These are phyloP conservation scores for Drosophila silvestris DNA, from an alignment of 2,888 invertebrate species.

Conservation along the genomic window DNA sequence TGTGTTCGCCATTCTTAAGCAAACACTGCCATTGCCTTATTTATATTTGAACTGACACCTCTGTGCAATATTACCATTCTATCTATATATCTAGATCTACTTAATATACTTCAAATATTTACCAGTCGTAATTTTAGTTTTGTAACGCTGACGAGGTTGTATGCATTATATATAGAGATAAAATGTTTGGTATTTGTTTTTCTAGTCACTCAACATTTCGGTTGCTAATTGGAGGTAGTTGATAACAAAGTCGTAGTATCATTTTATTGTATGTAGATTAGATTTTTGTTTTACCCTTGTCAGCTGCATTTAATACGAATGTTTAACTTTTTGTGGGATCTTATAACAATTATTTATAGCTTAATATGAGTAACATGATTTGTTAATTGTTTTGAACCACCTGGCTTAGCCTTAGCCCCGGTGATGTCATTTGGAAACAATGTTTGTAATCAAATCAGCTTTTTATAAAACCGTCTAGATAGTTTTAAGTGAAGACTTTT, in stretches of 20 bases:
- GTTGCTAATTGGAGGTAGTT: conserved; percentile 13
- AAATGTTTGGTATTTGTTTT: background rate
- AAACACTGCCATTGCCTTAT: conserved; percentile 6
- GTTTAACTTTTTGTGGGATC: background rate
- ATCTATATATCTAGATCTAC: background rate
- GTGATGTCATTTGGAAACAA: background rate
- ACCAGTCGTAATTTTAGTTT: background rate
- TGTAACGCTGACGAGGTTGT: background rate
- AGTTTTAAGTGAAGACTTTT: background rate
- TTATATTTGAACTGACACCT: conserved; percentile 2
- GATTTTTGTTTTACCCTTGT: background rate
- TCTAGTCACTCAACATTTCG: background rate
- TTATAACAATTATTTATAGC: conserved; percentile 24
- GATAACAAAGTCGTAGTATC: conserved; percentile 25
- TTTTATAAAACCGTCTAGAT: background rate
- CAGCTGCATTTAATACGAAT: background rate
- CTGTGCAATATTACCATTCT: background rate
- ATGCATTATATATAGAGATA: conserved; percentile 6
- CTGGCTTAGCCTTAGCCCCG: background rate
- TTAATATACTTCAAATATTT: conserved; percentile 17
- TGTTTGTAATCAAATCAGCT: background rate
- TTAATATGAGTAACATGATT: conserved; percentile 24
- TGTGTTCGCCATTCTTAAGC: background rate
- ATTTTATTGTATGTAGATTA: conserved; percentile 2
- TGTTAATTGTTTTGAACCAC: background rate